Base-by-base conservation (phyloP, 2,113 vertebrate genomes). In the Taurulus bubalis region DNA sequence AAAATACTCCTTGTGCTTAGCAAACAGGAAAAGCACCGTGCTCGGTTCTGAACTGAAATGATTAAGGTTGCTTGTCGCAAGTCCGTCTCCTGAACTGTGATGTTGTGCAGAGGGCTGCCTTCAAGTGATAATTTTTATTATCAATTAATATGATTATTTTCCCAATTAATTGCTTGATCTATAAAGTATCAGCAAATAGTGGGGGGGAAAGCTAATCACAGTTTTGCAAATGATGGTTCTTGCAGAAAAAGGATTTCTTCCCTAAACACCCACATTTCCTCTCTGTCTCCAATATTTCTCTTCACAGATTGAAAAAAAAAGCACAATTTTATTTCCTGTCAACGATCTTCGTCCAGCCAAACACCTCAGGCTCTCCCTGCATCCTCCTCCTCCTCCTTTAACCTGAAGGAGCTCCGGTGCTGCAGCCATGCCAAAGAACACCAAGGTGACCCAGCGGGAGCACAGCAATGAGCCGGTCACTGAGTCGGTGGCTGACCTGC, bases 391-490 rank as follows among this genome's bases (percentile, higher is more conserved):
- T 16, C 58, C 2, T 53, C 36, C 30, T n/a, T 67, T 68, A 18
- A 32, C 51, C 73, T 75, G 79, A 90, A 53, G 79, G 74, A 85
- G 28, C 40, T 55, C 28, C 1, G 14, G 42, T 32, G 22, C 68
- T 30, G 32, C 77, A 75, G 72, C 78, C 87, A 99, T 99, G 98
- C 98, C 97, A 56, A 99, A 99, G 93, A 97, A 97, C 93, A 99
- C 98, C 94, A 99, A 99, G 87, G 98, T 99, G 89, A 97, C 97
- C 1, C 98, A 98, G 95, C 92, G 95, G 16, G 97, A 98, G 91
- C 97, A 98, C 92, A 97, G 97, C 95, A 97, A 93, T 20, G 98
- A 99, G 87, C 96, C 96, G 32, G 98, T 99, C 95, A 99, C 98
- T 0, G 98, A 99, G 94, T 99, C 98, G 0, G 98, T 99, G 95